Base-by-base conservation (phyloP, 2,113 vertebrate species). In the Oncorhynchus keta region DNA sequence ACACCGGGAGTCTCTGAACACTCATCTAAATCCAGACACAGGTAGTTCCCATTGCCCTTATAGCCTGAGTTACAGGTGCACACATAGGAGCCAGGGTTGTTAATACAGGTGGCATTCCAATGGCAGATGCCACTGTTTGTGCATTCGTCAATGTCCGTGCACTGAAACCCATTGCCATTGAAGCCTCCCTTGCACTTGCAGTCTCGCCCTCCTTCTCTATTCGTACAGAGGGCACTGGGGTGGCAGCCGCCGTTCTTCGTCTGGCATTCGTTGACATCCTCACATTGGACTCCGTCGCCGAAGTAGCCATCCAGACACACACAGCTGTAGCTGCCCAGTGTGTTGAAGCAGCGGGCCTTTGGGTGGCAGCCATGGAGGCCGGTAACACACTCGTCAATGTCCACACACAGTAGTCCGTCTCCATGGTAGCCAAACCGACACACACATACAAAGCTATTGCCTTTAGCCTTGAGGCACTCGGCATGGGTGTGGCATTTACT, bases 41-140 rank as follows among this genome's bases (percentile, higher is more conserved):
- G 85, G 81, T 95, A 95, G 84, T 92, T 94, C 22, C 95, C 95
- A 13, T 94, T 95, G 69, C 95, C 95, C 75, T 95, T 95, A 59
- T 89, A 95, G 45, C 95, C 95, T 13, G 62, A 0, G 51, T 94
- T 95, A 70, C 95, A 95, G 3, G 88, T 93, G 22, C 95, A 95
- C 2, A 83, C 11, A 0, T 93, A 93, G 18, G 94, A 95, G 12
- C 95, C 95, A 1, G 90, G 92, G 62, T 81, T 95, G 84, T 95
- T 95, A 68, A 76, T 91, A 70, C 95, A 95, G n/a, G 92, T 93
- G 35, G 95, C 95, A 2, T 94, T 92, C 95, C 95, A 95, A 68
- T 95, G 95, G 81, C 95, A 95, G 72, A 82, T 89, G 13, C 70
- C 57, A 4, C 35, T 39, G 7, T 1, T 76, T 2, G 57, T 7